Evolutionary conservation across 2,113 vertebrate genomes (phyloP), one percentile per base, ranked within the genome.

Genomic region (Ctenodactylus gundi): DNA sequence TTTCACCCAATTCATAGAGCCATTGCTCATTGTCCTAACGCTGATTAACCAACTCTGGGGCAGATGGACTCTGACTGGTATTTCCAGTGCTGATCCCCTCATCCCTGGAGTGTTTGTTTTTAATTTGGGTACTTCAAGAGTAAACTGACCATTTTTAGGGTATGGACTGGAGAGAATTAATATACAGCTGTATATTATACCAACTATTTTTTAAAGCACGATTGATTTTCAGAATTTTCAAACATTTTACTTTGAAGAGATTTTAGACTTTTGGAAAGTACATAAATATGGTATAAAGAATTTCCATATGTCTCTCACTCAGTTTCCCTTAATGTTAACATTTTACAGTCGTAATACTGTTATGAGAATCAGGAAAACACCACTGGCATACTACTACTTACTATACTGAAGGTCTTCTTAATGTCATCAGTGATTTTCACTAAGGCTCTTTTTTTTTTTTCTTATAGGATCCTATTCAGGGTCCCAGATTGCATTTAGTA

Each of bases 221-320:
- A 21, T 88, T 91, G 25, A 60, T 88, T 70, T 85, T 53, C 67
- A 34, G n/a, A 44, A 58, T 55, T 51, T 85, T 83, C 20, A 15
- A 93, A 27, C 7, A 49, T 41, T 70, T 70, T 62, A 68, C 75
- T 94, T 62, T 80, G 25, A 94, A 94, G 34, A 86, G 70, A 67
- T 31, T 88, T 95, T 57, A 58, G 25, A 55, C 46, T 93, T 95
- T 41, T 58, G 36, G 88, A 87, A 94, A 93, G 92, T 77, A 55
- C 85, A 29, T 11, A 57, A 68, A 94, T 85, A 49, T 60, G 34
- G 51, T 72, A 29, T 57, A 13, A 34, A 41, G 34, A 75, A 36
- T 94, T 96, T 75, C 57, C 49, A 21, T 75, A 46, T 62, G 57
- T 39, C 20, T 62, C 21, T 84, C 49, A 67, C 29, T n/a, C n/a